These are phyloP conservation scores for Pelodiscus sinensis DNA, from an alignment of 2,113 vertebrate species.

Conservation along the genomic window DNA sequence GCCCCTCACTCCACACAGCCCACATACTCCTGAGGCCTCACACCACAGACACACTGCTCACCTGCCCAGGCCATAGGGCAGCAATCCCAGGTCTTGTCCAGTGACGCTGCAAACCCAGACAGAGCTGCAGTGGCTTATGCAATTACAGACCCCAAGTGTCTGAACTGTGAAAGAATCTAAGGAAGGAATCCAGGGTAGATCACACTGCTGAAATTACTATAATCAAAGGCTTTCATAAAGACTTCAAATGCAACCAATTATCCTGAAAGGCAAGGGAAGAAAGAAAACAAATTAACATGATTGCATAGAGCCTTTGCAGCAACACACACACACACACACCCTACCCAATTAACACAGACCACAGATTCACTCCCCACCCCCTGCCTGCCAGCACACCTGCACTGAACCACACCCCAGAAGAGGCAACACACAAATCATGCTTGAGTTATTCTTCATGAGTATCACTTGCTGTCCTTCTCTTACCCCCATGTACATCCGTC, in stretches of 20 bases:
- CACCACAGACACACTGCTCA: not conserved
- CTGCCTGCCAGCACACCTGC: not conserved
- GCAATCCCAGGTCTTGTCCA: not conserved
- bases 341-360: not conserved
- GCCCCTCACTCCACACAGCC: not conserved
- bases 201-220: constrained; percentile 65
- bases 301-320: constrained; percentile 53
- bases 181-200: constrained; percentile 67
- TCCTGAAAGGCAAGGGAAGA: constrained; percentile 69
- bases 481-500: rapidly evolving
- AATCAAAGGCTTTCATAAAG: constrained; percentile 72
- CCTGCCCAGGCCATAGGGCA: not conserved
- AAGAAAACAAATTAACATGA: constrained; percentile 75
- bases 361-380: not conserved
- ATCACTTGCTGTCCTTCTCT: too few relatives aligned
- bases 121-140: not conserved
- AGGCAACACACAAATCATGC: not conserved
- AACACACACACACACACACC: constrained; percentile 12
- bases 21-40: too few relatives aligned
- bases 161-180: constrained; percentile 59
- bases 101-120: not conserved
- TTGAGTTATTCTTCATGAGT: not conserved
- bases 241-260: constrained; percentile 68
- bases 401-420: rapidly evolving
- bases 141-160: constrained; percentile 58